A percentile compares a stretch with the other conserved stretches of the same genome.
These are phyloP conservation scores for Meloidogyne exigua DNA, from an alignment of 1,140 invertebrate species.

Conservation along the genomic window DNA sequence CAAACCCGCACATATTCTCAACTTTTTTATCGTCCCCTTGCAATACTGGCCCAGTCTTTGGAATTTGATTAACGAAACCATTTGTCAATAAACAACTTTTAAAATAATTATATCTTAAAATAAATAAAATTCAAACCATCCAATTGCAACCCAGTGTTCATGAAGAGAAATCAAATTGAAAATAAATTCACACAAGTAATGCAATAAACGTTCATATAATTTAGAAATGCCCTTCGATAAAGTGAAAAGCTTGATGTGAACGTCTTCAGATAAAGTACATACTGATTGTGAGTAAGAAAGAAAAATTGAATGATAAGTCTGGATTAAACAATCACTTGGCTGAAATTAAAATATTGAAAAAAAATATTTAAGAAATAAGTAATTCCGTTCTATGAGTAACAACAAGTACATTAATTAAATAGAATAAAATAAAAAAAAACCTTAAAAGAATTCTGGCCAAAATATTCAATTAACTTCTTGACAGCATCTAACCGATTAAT, in stretches of 20 bases:
- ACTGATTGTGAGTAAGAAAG: neutral
- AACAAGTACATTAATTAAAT: too few species aligned
- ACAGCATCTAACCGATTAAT: neutral
- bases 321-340: neutral
- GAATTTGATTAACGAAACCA: conserved; percentile 84
- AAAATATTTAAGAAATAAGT: too few species aligned
- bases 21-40: conserved; percentile 64
- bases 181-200: conserved; percentile 10
- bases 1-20: conserved; percentile 49
- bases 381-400: too few species aligned
- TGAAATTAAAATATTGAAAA: too few species aligned
- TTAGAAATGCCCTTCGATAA: neutral
- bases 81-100: conserved; percentile 34
- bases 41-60: conserved; percentile 72
- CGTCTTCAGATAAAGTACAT: neutral
- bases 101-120: neutral
- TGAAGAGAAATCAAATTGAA: conserved; percentile 20
- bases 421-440: neutral
- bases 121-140: neutral
- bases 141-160: conserved; percentile 31
- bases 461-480: neutral
- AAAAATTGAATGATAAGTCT: neutral
- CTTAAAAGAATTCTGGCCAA: neutral
- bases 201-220: neutral
- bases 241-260: neutral